Evolutionary conservation across 2,888 invertebrate species (phyloP).

Genomic region (Folsomia manolachei): DNA sequence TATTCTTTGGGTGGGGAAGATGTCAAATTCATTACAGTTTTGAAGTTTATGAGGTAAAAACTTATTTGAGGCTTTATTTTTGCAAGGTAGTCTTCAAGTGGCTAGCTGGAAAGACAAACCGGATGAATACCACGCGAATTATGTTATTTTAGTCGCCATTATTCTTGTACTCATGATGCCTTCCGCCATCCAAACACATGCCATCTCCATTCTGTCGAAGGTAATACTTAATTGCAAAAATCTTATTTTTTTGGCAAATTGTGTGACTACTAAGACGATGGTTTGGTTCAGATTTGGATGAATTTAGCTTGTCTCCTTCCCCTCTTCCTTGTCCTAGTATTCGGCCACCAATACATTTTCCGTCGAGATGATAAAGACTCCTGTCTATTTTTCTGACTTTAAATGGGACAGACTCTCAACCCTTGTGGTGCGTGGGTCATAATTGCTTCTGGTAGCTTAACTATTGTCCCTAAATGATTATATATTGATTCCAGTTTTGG

Average conservation of each 20-base stretch:
- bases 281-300: conserved; percentile 6
- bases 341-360: conserved; percentile 11
- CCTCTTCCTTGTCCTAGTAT: background rate
- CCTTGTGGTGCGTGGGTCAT: too few species aligned
- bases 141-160: conserved; percentile 18
- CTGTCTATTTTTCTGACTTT: background rate
- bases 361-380: background rate
- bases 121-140: conserved; percentile 32
- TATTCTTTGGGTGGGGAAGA: conserved; percentile 25
- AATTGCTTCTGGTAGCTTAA: too few species aligned
- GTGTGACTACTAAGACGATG: too few species aligned
- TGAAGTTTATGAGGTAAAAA: background rate
- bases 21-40: background rate
- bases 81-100: conserved; percentile 21
- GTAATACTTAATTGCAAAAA: background rate
- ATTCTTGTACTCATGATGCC: conserved; percentile 5
- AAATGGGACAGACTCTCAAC: conserved; percentile 4
- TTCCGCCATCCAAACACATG: background rate
- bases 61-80: background rate
- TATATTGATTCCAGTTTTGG: conserved; percentile 30
- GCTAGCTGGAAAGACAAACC: conserved; percentile 5
- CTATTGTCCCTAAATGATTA: background rate
- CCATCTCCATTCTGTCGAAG: background rate
- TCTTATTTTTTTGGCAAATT: too few species aligned
- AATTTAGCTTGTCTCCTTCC: conserved; percentile 7